phyloP scores from a whole-genome alignment of 2,888 invertebrate genomes.

The Xanthia togata region DNA sequence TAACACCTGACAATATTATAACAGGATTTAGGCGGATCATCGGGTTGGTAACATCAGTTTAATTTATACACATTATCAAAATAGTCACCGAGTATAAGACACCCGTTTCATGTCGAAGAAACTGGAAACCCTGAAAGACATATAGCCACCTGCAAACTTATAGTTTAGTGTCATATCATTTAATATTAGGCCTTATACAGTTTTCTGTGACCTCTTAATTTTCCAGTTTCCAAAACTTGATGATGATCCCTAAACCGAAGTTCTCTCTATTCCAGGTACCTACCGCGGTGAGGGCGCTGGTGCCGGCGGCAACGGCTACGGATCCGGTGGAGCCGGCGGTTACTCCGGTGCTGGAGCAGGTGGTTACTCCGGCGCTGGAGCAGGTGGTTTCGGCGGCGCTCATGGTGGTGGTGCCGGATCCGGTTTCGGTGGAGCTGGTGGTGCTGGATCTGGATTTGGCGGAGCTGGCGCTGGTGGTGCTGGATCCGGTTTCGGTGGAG shows the following conservation, averaged over 20 bases:
- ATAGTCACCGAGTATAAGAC: too few species aligned
- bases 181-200: background rate
- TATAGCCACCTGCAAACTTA: background rate
- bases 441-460: slow-evolving; percentile 59
- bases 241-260: background rate
- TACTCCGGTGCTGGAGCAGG: slow-evolving; percentile 11
- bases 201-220: background rate
- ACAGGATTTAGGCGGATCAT: background rate
- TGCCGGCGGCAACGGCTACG: slow-evolving; percentile 63
- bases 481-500: slow-evolving; percentile 69
- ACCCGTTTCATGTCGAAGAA: background rate
- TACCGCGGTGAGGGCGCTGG: slow-evolving; percentile 85
- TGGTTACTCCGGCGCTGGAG: background rate
- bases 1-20: background rate
- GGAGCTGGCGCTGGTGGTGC: slow-evolving; percentile 55
- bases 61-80: background rate
- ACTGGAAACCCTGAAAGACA: background rate
- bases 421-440: slow-evolving; percentile 39
- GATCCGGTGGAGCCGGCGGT: slow-evolving; percentile 39
- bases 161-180: background rate
- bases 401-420: slow-evolving; percentile 52
- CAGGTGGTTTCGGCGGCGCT: slow-evolving; percentile 37
- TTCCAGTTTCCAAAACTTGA: background rate
- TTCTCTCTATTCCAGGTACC: slow-evolving; percentile 76
- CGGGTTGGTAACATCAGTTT: background rate